phyloP scores from a whole-genome alignment of 1,140 invertebrate species.

The Micrasema minimum region DNA sequence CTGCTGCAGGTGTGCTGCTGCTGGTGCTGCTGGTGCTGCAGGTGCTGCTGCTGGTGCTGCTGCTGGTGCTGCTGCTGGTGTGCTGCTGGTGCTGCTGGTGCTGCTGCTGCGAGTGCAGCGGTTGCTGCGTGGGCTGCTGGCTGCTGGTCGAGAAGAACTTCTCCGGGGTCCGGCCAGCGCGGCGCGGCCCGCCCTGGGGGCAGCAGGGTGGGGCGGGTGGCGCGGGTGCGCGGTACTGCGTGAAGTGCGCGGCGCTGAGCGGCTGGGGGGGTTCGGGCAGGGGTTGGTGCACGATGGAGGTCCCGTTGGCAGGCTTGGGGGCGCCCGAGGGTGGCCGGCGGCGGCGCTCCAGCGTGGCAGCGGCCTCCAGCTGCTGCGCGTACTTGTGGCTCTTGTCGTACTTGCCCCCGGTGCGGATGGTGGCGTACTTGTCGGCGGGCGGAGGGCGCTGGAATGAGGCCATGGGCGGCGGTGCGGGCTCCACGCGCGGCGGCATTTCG shows the following conservation, averaged over 20 bases:
- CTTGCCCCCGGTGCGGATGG: conserved; percentile 56
- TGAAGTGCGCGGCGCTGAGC: conserved; percentile 61
- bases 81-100: conserved; percentile 33
- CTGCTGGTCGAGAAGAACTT: conserved; percentile 51
- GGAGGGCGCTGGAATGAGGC: conserved; percentile 58
- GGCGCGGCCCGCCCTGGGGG: conserved; percentile 52
- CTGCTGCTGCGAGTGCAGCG: neutral
- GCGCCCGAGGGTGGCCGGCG: conserved; percentile 47
- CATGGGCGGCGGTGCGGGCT: conserved; percentile 58
- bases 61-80: conserved; percentile 49
- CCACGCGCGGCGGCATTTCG: conserved; percentile 54
- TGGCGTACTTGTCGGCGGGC: conserved; percentile 61
- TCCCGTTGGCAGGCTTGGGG: conserved; percentile 45
- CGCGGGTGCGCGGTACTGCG: conserved; percentile 58
- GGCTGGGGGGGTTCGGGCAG: conserved; percentile 57
- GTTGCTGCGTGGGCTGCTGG: conserved; percentile 14
- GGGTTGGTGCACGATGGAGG: conserved; percentile 56
- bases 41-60: neutral
- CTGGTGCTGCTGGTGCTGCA: neutral
- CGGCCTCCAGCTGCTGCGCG: conserved; percentile 47
- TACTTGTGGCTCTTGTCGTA: conserved; percentile 53
- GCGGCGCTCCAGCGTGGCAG: conserved; percentile 35
- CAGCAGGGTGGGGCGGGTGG: conserved; percentile 53
- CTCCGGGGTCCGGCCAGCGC: conserved; percentile 44
- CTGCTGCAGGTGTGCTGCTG: conserved; percentile 35